These are phyloP conservation scores for Acanthosepion pharaonis DNA, from an alignment of 2,888 invertebrate genomes.

Conservation along the genomic window DNA sequence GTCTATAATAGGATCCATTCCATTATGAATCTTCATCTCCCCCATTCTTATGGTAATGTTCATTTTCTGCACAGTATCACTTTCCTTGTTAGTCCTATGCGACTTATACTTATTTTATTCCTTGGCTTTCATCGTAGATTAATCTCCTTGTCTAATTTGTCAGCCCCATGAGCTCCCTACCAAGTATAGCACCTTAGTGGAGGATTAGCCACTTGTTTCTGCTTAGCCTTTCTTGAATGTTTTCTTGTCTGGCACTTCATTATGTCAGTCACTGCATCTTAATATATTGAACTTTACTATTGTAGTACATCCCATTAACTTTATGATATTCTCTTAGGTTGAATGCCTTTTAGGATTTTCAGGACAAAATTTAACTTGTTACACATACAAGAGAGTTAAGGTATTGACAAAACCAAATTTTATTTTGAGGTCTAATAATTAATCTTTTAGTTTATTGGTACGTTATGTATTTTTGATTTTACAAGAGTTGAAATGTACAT, in stretches of 20 bases:
- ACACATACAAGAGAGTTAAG: no score
- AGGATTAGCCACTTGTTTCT: background rate
- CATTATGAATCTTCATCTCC: background rate
- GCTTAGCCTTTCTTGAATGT: background rate
- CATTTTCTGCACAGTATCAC: background rate
- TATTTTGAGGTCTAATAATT: slow-evolving; percentile 6
- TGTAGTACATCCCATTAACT: background rate
- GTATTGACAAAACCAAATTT: background rate
- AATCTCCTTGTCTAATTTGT: background rate
- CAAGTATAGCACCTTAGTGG: background rate
- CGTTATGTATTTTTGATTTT: background rate
- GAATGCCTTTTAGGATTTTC: background rate
- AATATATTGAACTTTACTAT: background rate
- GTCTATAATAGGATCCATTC: slow-evolving; percentile 12
- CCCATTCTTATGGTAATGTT: background rate
- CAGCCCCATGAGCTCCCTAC: background rate
- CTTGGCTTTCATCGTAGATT: background rate
- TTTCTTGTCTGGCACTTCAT: background rate
- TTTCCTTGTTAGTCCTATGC: background rate
- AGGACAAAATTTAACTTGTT: background rate
- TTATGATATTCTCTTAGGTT: background rate
- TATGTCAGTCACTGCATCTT: background rate
- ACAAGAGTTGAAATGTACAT: background rate
- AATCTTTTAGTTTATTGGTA: background rate
- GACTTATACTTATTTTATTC: background rate